A percentile compares a stretch with the other conserved stretches of the same genome.
phyloP scores from a whole-genome alignment of 2,113 vertebrate species.

The Chauna torquata region DNA sequence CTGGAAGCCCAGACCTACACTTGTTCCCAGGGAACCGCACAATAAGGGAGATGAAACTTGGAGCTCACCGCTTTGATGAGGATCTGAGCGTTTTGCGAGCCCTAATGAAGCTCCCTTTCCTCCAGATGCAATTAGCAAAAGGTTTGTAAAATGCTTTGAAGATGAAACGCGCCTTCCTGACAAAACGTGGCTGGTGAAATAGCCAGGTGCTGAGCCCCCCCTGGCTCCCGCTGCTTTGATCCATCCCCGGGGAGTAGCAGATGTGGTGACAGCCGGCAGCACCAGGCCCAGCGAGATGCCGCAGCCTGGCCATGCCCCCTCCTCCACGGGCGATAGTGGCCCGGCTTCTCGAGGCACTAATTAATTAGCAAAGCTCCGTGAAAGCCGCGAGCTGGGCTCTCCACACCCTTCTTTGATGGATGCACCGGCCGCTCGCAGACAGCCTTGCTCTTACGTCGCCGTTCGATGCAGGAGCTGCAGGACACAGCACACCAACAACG shows the following conservation, averaged over 20 bases:
- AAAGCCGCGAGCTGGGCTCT: not conserved
- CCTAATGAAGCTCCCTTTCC: not conserved
- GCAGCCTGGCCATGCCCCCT: not conserved
- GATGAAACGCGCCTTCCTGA: not conserved
- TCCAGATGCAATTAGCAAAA: not conserved
- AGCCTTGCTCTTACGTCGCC: not conserved
- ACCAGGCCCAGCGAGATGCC: not conserved
- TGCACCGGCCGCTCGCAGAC: not conserved
- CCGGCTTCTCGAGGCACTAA: not conserved
- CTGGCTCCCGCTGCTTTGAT: rapidly evolving
- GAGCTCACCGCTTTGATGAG: not conserved
- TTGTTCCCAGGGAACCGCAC: rapidly evolving
- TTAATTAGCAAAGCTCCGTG: not conserved
- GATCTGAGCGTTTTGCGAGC: not conserved
- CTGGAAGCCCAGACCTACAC: not conserved
- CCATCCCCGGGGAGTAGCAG: not conserved
- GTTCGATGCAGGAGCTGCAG: not conserved
- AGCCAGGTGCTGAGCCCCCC: not conserved
- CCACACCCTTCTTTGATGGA: too few relatives aligned
- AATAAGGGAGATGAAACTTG: not conserved
- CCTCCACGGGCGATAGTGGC: too few relatives aligned
- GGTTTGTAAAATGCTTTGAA: not conserved
- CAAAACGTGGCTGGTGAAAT: rapidly evolving
- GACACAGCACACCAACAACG: not conserved
- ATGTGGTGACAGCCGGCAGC: not conserved